phyloP scores from a whole-genome alignment of 2,797 vertebrate species.

The Fundulus diaphanus region DNA sequence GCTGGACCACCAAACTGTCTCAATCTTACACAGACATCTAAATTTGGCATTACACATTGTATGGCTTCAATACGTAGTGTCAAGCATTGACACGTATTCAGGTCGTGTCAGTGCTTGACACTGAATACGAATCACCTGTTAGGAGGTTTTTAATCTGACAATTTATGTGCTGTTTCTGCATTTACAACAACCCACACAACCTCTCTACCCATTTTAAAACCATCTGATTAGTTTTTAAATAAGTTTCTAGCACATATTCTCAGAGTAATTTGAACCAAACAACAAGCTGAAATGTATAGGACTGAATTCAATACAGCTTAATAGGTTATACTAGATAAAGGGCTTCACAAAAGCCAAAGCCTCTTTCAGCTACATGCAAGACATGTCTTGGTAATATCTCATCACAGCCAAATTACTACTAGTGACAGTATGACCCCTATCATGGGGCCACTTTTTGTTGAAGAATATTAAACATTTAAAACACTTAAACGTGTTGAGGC shows the following conservation, averaged over 20 bases:
- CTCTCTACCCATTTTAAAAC: not conserved
- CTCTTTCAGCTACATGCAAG: slow-evolving; percentile 12
- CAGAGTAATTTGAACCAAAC: not conserved
- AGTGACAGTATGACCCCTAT: slow-evolving; percentile 36
- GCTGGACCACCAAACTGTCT: not conserved
- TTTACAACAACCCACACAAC: not conserved
- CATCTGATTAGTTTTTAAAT: not conserved
- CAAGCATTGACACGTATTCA: too few relatives aligned
- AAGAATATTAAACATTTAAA: slow-evolving; percentile 57
- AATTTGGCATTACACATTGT: not conserved
- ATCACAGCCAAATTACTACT: slow-evolving; percentile 35
- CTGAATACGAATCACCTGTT: not conserved
- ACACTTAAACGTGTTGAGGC: slow-evolving; percentile 50
- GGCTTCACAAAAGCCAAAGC: slow-evolving; percentile 7
- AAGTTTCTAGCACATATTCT: slow-evolving; percentile 6
- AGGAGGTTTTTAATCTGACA: slow-evolving; percentile 1
- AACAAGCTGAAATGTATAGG: not conserved
- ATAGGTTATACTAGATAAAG: slow-evolving; percentile 14
- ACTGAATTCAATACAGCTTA: slow-evolving; percentile 4
- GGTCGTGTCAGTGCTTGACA: too few relatives aligned
- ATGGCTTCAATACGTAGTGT: not conserved
- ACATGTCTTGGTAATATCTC: slow-evolving; percentile 31
- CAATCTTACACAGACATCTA: not conserved
- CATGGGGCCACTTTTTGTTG: slow-evolving; percentile 35
- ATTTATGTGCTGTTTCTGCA: not conserved